Evolutionary conservation across 2,113 vertebrate species (phyloP).

Genomic region (Xiphophorus couchianus): DNA sequence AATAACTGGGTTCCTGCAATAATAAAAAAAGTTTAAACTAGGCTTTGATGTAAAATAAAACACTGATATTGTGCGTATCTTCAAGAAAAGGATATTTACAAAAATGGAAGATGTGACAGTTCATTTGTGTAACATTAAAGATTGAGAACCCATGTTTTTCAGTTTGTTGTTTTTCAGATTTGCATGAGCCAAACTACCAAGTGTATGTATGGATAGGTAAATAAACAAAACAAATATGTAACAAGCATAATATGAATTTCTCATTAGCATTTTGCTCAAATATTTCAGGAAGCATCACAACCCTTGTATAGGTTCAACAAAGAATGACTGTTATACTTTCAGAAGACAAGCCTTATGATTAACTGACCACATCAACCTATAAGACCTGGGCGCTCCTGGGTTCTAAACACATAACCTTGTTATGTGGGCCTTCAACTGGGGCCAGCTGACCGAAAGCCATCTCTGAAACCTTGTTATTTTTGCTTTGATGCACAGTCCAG

Average conservation of each 20-base stretch:
- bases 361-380: slow-evolving; percentile 68
- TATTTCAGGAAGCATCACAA: slow-evolving; percentile 37
- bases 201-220: background rate
- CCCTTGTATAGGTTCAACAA: slow-evolving; percentile 30
- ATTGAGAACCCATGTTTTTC: slow-evolving; percentile 23
- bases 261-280: slow-evolving; percentile 21
- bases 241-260: background rate
- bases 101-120: slow-evolving; percentile 39
- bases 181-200: slow-evolving; percentile 2
- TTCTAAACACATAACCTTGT: slow-evolving; percentile 76
- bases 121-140: slow-evolving; percentile 9
- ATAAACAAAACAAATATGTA: background rate
- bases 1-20: slow-evolving; percentile 29
- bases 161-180: slow-evolving; percentile 17
- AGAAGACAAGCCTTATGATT: slow-evolving; percentile 65
- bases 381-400: slow-evolving; percentile 67
- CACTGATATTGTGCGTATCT: slow-evolving; percentile 30
- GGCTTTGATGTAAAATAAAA: slow-evolving; percentile 29
- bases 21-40: slow-evolving; percentile 7
- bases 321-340: slow-evolving; percentile 52
- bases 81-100: slow-evolving; percentile 38
- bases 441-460: slow-evolving; percentile 73
- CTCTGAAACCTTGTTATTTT: slow-evolving; percentile 78
- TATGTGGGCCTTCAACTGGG: slow-evolving; percentile 67
- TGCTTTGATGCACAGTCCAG: slow-evolving; percentile 75